Percentiles rank a stretch among this genome's conserved stretches.
Evolutionary conservation across 2,113 vertebrate species (phyloP).

Genomic region (Cervus canadensis): DNA sequence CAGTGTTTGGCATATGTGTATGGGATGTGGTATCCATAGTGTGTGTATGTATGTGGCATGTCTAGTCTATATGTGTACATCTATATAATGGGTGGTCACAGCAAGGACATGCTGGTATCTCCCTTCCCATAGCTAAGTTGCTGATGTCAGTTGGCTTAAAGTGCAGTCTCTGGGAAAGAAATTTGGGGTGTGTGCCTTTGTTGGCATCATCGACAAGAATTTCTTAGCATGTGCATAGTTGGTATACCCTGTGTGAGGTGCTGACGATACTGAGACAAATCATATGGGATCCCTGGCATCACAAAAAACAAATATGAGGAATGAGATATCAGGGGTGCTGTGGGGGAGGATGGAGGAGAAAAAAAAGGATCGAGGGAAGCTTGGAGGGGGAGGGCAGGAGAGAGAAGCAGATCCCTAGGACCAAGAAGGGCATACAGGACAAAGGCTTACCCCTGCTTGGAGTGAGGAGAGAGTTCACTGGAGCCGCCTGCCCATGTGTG

Average conservation of each 20-base stretch:
- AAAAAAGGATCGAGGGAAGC: background rate
- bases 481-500: background rate
- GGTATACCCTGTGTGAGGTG: background rate
- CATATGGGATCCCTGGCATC: background rate
- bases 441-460: background rate
- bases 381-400: fast-evolving
- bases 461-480: background rate
- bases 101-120: background rate
- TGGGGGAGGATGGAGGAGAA: background rate
- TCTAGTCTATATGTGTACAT: background rate
- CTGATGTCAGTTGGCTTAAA: background rate
- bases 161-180: background rate
- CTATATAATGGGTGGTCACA: background rate
- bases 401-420: background rate
- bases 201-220: fast-evolving
- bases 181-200: fast-evolving
- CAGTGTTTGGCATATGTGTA: background rate
- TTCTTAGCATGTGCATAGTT: background rate
- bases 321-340: background rate
- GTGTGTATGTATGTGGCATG: background rate
- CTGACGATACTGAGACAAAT: background rate
- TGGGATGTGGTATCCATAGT: background rate
- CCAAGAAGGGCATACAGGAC: background rate
- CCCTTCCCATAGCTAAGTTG: background rate
- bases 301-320: background rate